These are phyloP conservation scores for Chrysolina oricalcia DNA, from an alignment of 2,888 invertebrate species.

Conservation along the genomic window DNA sequence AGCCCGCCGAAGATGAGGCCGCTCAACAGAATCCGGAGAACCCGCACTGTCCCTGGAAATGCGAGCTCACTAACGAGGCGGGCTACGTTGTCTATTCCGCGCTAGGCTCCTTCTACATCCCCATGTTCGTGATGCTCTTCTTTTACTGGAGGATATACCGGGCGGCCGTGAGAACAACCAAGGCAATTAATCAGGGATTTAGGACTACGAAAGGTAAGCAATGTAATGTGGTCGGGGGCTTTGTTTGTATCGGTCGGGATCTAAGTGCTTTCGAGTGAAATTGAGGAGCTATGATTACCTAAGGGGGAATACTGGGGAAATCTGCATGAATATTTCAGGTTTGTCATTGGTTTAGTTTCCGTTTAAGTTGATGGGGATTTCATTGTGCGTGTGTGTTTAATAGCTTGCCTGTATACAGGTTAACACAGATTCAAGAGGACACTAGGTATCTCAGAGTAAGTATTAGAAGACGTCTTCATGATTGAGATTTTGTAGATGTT, in stretches of 20 bases:
- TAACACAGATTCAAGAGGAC: no score
- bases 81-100: constrained; percentile 98
- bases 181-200: constrained; percentile 93
- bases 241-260: background rate
- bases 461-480: no score
- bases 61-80: constrained; percentile 93
- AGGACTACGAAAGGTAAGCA: constrained; percentile 74
- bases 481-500: no score
- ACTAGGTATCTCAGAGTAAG: no score
- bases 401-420: no score
- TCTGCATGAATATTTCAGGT: constrained; percentile 4
- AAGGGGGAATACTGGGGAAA: background rate
- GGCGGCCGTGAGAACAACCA: constrained; percentile 94
- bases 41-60: constrained; percentile 83
- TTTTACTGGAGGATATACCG: constrained; percentile 98
- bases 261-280: background rate
- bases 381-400: no score
- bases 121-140: constrained; percentile 98
- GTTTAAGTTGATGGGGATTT: background rate
- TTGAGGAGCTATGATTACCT: background rate
- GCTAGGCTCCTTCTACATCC: constrained; percentile 97
- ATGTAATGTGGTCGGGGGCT: background rate
- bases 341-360: background rate
- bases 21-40: constrained; percentile 32
- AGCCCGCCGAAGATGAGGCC: constrained; percentile 29